Base-by-base conservation (phyloP, 2,113 vertebrate genomes). In the Fregetta grallaria region DNA sequence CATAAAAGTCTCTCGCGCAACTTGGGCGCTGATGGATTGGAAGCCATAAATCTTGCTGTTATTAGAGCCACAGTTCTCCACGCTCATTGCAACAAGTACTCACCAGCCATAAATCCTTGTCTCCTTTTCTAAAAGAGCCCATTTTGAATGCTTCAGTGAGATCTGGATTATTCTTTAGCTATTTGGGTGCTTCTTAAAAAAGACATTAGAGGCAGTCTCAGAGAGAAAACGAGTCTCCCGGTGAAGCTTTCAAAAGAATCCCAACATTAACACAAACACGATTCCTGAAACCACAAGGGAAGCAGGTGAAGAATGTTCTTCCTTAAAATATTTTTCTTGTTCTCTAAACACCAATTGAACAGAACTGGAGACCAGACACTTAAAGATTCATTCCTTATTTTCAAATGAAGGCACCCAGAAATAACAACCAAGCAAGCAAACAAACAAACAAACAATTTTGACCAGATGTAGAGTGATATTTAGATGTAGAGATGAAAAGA, bases 101-200 rank as follows among this genome's bases (percentile, higher is more conserved):
- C 73, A 38, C 45, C 32, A 84, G 71, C 52, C 73, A 95, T 96
- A 96, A 97, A 97, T 97, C 89, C 73, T 88, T 90, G 86, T 94
- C 94, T 96, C 45, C 71, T 96, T 95, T 94, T 78, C 82, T 77
- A 44, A 80, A 97, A 91, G 68, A 86, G 49, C 78, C 70, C 67
- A 70, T 97, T 96, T 91, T 38, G 79, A 95, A 95, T 96, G 96
- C 89, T 90, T 97, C 89, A 62, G 40, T 87, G 73, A 92, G 52
- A 74, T 74, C 20, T 47, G 71, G 80, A 92, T 95, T 88, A 84
- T 97, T 87, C 71, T 77, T 87, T n/a, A 85, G 83, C 68, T 81
- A 13, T 83, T 92, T 67, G 66, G 68, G 74, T 94, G 73, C 93
- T 94, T 88, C 91, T 83, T 92, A 76, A 70, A 79, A 81, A 81